phyloP scores from a whole-genome alignment of 2,113 vertebrate genomes.

The Melanotaenia duboulayi region DNA sequence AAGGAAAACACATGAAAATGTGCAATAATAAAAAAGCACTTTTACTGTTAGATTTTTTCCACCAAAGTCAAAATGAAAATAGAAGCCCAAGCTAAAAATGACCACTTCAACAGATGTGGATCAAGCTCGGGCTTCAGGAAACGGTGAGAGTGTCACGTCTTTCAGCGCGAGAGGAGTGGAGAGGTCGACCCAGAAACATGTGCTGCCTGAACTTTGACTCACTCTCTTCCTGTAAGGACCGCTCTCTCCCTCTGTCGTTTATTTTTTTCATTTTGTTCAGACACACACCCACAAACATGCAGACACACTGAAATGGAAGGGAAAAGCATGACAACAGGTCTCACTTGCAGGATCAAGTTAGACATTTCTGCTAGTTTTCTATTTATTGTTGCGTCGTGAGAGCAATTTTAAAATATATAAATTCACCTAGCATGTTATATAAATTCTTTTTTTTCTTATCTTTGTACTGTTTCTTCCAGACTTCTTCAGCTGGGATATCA shows the following conservation, averaged over 20 bases:
- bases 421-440: background rate
- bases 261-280: background rate
- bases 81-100: conserved; percentile 71
- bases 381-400: background rate
- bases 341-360: background rate
- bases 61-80: conserved; percentile 60
- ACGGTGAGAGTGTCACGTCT: conserved; percentile 65
- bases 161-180: conserved; percentile 49
- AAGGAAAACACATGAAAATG: background rate
- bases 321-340: background rate
- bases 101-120: conserved; percentile 61
- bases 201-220: conserved; percentile 79
- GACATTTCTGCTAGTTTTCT: background rate
- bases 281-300: conserved; percentile 20
- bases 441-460: background rate
- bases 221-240: conserved; percentile 74
- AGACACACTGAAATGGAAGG: background rate
- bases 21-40: background rate
- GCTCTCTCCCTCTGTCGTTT: conserved; percentile 47
- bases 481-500: background rate
- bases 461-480: background rate
- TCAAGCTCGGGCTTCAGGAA: conserved; percentile 59
- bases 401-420: background rate
- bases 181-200: conserved; percentile 80
- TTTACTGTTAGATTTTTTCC: conserved; percentile 33